Conservation (phyloP, 2,113 vertebrate species). For the Pelecanus crispus region DNA sequence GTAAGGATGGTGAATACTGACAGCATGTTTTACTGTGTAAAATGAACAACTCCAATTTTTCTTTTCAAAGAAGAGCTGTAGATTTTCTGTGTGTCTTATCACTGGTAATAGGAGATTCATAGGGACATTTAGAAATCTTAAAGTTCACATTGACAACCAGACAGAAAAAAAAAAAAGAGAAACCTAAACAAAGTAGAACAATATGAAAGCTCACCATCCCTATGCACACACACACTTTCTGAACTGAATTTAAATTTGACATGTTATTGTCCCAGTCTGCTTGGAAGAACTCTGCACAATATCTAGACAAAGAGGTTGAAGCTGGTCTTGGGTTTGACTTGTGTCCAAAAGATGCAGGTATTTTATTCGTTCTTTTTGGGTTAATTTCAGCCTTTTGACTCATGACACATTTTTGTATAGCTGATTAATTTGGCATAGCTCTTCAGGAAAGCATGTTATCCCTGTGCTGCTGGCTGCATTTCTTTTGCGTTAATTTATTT, state of each 20-base stretch:
- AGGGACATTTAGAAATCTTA: neutral
- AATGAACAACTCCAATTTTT: neutral
- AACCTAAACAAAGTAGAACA: neutral
- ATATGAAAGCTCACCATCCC: neutral
- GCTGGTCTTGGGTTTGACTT: neutral
- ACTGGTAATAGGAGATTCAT: neutral
- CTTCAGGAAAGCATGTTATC: neutral
- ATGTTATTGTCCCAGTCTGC: neutral
- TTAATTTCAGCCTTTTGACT: neutral
- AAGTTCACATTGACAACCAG: neutral
- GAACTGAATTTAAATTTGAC: neutral
- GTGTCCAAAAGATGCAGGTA: neutral
- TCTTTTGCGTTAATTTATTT: neutral
- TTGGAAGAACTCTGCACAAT: neutral
- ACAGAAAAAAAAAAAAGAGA: neutral
- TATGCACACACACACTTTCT: neutral
- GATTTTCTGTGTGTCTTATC: neutral
- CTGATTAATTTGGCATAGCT: neutral
- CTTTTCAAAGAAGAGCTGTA: neutral
- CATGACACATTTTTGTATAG: neutral
- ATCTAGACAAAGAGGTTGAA: neutral
- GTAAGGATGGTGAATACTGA: neutral
- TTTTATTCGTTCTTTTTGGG: neutral
- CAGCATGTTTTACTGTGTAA: neutral
- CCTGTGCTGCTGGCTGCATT: neutral